A percentile compares a stretch with the other conserved stretches of the same genome.
Evolutionary conservation across 2,797 vertebrate genomes (phyloP).

Genomic region (Cryptoblepharus egeriae): DNA sequence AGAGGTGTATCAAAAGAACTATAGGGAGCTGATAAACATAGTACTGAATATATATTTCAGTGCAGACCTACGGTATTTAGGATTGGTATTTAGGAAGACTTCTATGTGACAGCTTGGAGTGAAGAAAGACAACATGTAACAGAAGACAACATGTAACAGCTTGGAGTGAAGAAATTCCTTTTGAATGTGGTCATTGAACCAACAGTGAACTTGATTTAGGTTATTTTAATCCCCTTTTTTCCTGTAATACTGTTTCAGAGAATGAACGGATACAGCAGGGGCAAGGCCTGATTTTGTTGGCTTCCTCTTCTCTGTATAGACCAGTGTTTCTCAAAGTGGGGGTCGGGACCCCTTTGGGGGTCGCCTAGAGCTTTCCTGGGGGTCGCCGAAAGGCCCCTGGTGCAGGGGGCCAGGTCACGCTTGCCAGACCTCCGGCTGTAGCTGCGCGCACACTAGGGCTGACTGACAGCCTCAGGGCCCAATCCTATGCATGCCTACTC

Average conservation of each 20-base stretch:
- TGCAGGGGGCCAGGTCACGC: no score
- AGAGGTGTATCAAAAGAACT: background rate
- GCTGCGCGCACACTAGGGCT: no score
- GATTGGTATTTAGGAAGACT: background rate
- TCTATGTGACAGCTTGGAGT: background rate
- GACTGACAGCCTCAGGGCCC: no score
- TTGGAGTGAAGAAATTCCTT: background rate
- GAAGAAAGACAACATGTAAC: rapidly evolving
- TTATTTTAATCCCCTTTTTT: slow-evolving; percentile 22
- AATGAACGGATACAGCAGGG: slow-evolving; percentile 18
- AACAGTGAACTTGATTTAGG: slow-evolving; percentile 31
- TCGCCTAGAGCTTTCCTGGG: no score
- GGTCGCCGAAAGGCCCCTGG: no score
- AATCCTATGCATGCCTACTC: no score
- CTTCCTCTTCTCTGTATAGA: slow-evolving; percentile 75
- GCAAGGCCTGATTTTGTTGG: slow-evolving; percentile 56
- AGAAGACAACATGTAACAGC: rapidly evolving
- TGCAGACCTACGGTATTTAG: background rate
- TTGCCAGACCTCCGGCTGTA: no score
- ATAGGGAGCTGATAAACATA: background rate
- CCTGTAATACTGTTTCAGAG: slow-evolving; percentile 43
- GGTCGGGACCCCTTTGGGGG: no score
- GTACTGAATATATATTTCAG: background rate
- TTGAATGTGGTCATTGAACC: rapidly evolving
- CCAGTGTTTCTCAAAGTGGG: no score